Evolutionary conservation across 2,888 invertebrate species (phyloP).

Genomic region (Lasioglossum lativentre): DNA sequence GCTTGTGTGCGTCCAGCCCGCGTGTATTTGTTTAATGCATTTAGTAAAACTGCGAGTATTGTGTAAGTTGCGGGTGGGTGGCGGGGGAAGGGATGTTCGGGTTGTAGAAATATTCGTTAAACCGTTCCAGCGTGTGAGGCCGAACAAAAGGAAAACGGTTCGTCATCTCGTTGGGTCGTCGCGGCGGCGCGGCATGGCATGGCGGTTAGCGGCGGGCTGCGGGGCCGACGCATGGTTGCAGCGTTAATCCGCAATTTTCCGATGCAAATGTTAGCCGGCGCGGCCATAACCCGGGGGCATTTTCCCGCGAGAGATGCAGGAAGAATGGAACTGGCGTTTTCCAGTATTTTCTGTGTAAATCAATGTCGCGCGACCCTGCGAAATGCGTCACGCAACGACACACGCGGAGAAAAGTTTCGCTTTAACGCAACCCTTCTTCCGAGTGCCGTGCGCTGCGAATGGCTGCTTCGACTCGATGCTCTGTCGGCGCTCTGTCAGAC

Average conservation of each 20-base stretch:
- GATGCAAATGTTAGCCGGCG: slow-evolving; percentile 60
- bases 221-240: slow-evolving; percentile 20
- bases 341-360: slow-evolving; percentile 24
- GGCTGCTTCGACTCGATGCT: background rate
- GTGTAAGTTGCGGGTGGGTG: background rate
- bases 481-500: background rate
- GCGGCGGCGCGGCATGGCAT: background rate
- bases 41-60: slow-evolving; percentile 2
- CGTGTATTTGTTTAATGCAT: background rate
- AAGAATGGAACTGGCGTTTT: slow-evolving; percentile 32
- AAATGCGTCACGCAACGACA: slow-evolving; percentile 22
- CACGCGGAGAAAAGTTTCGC: background rate
- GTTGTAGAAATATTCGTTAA: slow-evolving; percentile 21
- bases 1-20: background rate
- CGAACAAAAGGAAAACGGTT: slow-evolving; percentile 29
- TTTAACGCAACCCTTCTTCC: background rate
- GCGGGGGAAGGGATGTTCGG: background rate
- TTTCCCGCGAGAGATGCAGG: slow-evolving; percentile 31
- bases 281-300: slow-evolving; percentile 22
- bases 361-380: slow-evolving; percentile 25
- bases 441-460: background rate
- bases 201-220: background rate
- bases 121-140: background rate
- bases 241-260: slow-evolving; percentile 68
- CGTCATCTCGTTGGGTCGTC: slow-evolving; percentile 28